Conservation (phyloP, 2,888 invertebrate genomes). For the Noctua janthe region DNA sequence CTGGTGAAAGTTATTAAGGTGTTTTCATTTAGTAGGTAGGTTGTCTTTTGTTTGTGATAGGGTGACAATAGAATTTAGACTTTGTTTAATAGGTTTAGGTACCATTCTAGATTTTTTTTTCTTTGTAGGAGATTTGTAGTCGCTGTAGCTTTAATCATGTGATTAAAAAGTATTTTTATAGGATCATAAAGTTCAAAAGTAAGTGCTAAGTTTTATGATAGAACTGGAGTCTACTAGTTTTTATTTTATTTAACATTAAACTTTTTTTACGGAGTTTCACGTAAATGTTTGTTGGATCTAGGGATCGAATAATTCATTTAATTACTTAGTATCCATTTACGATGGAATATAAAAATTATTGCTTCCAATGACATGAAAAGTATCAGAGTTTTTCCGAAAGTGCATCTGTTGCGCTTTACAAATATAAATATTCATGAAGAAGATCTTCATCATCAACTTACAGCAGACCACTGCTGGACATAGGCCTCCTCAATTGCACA, state of each 20-base stretch:
- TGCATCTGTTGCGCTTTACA: neutral
- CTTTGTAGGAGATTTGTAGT: neutral
- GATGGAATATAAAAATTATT: neutral
- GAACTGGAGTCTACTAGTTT: neutral
- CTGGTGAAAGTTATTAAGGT: conserved; percentile 31
- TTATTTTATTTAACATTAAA: conserved; percentile 16
- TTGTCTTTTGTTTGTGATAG: neutral
- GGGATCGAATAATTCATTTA: neutral
- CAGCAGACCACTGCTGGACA: too few species aligned
- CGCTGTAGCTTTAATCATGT: neutral
- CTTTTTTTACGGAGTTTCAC: conserved; percentile 9
- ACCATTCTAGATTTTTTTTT: neutral
- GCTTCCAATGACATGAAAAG: neutral
- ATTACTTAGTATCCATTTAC: conserved; percentile 1
- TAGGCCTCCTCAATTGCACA: too few species aligned
- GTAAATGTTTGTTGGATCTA: conserved; percentile 2
- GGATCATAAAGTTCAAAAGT: conserved; percentile 29
- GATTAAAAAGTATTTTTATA: conserved; percentile 25
- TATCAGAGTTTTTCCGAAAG: neutral
- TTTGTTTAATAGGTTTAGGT: neutral
- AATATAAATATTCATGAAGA: neutral
- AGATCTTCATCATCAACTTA: neutral
- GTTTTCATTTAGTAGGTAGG: conserved; percentile 4
- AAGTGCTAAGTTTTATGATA: conserved; percentile 10
- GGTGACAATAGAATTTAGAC: neutral